Evolutionary conservation across 2,888 invertebrate genomes (phyloP).

Genomic region (Spilosoma lubricipeda): DNA sequence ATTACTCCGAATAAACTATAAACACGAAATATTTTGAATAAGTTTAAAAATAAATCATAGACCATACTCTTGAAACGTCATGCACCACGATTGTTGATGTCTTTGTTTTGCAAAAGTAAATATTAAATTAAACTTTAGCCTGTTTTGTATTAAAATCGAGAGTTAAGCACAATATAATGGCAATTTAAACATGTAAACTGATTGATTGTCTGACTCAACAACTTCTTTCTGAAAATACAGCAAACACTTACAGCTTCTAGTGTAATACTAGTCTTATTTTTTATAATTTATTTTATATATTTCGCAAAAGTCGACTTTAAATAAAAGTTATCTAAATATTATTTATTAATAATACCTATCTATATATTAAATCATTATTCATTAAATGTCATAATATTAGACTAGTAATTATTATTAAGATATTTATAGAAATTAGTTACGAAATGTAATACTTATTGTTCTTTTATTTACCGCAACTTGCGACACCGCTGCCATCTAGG

Average conservation of each 20-base stretch:
- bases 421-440: not conserved
- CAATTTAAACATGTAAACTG: too few species aligned
- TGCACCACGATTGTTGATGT: not conserved
- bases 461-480: conserved; percentile 36
- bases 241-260: conserved; percentile 36
- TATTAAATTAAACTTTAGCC: not conserved
- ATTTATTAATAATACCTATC: conserved; percentile 16
- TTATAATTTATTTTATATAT: conserved; percentile 19
- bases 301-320: conserved; percentile 28
- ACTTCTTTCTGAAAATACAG: conserved; percentile 30
- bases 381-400: conserved; percentile 37
- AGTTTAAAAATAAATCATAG: too few species aligned
- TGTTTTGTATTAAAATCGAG: not conserved
- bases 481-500: conserved; percentile 46
- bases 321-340: conserved; percentile 17
- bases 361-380: conserved; percentile 19
- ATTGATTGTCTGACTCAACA: not conserved
- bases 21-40: too few species aligned
- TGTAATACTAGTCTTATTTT: conserved; percentile 50
- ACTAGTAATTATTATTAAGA: conserved; percentile 41
- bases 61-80: too few species aligned
- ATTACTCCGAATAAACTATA: too few species aligned
- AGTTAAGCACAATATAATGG: not conserved
- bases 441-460: conserved; percentile 21
- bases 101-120: too few species aligned